phyloP scores from a whole-genome alignment of 2,113 vertebrate species.

The Camelus bactrianus region DNA sequence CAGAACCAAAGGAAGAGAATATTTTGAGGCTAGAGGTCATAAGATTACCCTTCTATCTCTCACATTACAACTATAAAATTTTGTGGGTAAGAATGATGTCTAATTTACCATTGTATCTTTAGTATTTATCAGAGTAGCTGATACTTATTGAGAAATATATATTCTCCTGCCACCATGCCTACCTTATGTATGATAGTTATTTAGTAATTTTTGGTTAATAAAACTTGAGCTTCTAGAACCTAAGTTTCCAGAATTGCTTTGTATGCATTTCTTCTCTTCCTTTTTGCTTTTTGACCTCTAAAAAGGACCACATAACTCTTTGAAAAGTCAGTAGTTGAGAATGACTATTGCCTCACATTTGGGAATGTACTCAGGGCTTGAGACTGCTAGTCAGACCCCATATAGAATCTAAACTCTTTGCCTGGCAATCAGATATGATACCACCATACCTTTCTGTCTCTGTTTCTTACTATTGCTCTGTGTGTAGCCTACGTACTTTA shows the following conservation, averaged over 20 bases:
- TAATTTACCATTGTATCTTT: not conserved
- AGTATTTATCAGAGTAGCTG: not conserved
- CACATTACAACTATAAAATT: not conserved
- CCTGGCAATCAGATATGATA: not conserved
- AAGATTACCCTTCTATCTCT: not conserved
- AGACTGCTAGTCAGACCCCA: not conserved
- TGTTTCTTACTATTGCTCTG: not conserved
- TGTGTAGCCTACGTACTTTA: not conserved
- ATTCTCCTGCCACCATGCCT: not conserved
- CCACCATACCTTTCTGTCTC: not conserved
- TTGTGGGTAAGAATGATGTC: not conserved
- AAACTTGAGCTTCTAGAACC: not conserved
- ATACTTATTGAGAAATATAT: not conserved
- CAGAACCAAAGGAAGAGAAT: not conserved
- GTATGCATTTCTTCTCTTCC: not conserved
- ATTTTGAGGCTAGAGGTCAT: not conserved
- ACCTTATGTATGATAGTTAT: not conserved
- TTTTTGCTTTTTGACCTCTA: not conserved
- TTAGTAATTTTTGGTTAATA: constrained; percentile 9
- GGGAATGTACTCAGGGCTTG: not conserved
- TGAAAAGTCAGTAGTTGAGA: constrained; percentile 14
- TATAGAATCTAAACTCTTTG: not conserved
- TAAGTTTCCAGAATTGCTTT: not conserved
- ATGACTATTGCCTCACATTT: not conserved
- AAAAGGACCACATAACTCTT: not conserved